phyloP scores from a whole-genome alignment of 2,888 invertebrate species.

The Carcina quercana region DNA sequence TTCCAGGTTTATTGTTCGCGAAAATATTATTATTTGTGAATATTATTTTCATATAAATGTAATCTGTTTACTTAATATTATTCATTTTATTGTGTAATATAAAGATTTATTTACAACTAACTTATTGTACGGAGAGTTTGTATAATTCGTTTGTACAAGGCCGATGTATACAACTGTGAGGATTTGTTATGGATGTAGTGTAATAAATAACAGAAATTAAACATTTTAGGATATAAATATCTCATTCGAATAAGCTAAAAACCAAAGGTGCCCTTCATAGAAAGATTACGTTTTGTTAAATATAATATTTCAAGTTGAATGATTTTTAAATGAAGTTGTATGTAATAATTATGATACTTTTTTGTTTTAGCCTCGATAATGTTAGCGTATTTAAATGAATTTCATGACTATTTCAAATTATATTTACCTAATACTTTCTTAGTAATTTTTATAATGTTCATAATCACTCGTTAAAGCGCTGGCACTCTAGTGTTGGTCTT shows the following conservation, averaged over 20 bases:
- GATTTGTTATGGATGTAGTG: conserved; percentile 66
- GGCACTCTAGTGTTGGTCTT: conserved; percentile 72
- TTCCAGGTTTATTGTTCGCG: conserved; percentile 67
- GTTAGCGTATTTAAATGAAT: conserved; percentile 68
- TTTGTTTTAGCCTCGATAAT: conserved; percentile 70
- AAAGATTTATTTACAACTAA: conserved; percentile 72
- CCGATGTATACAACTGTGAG: conserved; percentile 63
- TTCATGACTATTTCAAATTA: conserved; percentile 72
- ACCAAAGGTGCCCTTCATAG: conserved; percentile 90
- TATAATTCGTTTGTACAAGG: conserved; percentile 61
- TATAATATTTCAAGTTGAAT: conserved; percentile 72
- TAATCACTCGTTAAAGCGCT: conserved; percentile 72
- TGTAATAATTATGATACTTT: conserved; percentile 65
- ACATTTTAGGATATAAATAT: conserved; percentile 71
- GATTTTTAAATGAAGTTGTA: conserved; percentile 70
- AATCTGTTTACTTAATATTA: conserved; percentile 61
- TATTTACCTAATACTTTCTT: conserved; percentile 71
- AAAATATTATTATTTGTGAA: conserved; percentile 53
- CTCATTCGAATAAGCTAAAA: conserved; percentile 82
- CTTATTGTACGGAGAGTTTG: conserved; percentile 55
- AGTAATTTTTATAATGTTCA: conserved; percentile 68
- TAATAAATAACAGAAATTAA: conserved; percentile 63
- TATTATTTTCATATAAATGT: conserved; percentile 51
- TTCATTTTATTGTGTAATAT: conserved; percentile 60
- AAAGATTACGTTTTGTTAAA: conserved; percentile 74